phyloP scores from a whole-genome alignment of 2,888 invertebrate genomes.

The Ceraclea dissimilis region DNA sequence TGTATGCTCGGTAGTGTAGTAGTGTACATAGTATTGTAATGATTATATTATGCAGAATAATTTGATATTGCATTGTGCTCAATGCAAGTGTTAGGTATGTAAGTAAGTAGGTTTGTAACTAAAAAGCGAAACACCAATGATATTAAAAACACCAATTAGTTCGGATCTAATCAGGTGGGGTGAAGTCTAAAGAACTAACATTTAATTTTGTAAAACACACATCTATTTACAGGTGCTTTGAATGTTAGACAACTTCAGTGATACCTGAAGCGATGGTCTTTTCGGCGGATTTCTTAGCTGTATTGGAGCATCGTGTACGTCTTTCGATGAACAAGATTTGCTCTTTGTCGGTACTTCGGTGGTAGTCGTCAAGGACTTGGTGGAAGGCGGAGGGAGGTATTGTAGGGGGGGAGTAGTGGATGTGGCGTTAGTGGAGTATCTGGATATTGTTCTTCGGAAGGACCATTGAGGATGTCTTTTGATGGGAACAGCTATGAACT shows the following conservation, averaged over 20 bases:
- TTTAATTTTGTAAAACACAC: not conserved
- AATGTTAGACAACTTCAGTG: not conserved
- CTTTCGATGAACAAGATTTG: constrained; percentile 14
- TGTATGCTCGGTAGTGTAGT: no score
- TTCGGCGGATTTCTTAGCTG: constrained; percentile 12
- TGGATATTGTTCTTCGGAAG: constrained; percentile 11
- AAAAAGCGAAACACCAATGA: no score
- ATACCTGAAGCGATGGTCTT: constrained; percentile 15
- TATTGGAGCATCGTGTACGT: constrained; percentile 10
- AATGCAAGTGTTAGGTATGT: no score
- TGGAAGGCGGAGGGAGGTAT: constrained; percentile 4
- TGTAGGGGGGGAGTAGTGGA: constrained; percentile 2
- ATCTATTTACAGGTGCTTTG: not conserved
- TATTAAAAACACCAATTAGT: no score
- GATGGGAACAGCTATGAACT: constrained; percentile 4
- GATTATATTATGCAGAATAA: no score
- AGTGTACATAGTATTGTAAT: no score
- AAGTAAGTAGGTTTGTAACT: no score
- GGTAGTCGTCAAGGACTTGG: constrained; percentile 3
- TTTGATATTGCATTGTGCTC: no score
- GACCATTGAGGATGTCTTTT: constrained; percentile 15
- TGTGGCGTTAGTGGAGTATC: constrained; percentile 1
- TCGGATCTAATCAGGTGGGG: no score
- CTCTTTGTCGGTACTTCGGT: constrained; percentile 7
- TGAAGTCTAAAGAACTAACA: no score